Evolutionary conservation across 1,140 invertebrate genomes (phyloP).

Genomic region (Caerostris darwini): DNA sequence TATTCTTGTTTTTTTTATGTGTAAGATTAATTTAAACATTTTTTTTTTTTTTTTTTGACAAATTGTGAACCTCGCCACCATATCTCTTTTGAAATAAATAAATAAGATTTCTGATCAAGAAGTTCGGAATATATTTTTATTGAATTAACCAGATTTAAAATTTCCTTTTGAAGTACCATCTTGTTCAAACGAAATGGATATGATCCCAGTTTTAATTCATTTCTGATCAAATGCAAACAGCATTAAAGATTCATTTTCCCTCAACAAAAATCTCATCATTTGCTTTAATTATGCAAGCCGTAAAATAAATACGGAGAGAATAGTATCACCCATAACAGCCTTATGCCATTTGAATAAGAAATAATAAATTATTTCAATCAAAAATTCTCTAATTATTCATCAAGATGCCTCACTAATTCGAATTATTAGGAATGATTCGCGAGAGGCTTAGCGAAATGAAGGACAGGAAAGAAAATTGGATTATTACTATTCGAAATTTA

Average conservation of each 20-base stretch:
- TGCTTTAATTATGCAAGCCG: background rate
- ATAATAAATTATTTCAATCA: background rate
- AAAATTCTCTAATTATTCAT: background rate
- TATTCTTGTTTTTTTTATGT: too few species aligned
- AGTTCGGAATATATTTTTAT: too few species aligned
- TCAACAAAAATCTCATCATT: background rate
- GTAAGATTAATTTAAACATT: too few species aligned
- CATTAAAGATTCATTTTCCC: background rate
- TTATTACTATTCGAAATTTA: slow-evolving; percentile 31
- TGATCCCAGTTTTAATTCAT: background rate
- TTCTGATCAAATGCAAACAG: background rate
- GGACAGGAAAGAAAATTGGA: background rate
- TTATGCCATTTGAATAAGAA: background rate
- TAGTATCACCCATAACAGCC: background rate
- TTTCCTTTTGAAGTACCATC: too few species aligned
- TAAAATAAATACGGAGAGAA: background rate
- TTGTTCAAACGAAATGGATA: too few species aligned
- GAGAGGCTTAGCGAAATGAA: background rate
- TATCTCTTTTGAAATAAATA: too few species aligned
- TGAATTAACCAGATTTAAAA: too few species aligned
- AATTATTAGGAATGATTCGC: background rate
- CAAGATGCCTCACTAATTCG: background rate
- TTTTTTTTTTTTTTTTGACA: too few species aligned
- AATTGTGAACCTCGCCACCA: too few species aligned
- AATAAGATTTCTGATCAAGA: too few species aligned